Conservation (phyloP, 2,888 invertebrate species). For the Drosophila peninsularis region DNA sequence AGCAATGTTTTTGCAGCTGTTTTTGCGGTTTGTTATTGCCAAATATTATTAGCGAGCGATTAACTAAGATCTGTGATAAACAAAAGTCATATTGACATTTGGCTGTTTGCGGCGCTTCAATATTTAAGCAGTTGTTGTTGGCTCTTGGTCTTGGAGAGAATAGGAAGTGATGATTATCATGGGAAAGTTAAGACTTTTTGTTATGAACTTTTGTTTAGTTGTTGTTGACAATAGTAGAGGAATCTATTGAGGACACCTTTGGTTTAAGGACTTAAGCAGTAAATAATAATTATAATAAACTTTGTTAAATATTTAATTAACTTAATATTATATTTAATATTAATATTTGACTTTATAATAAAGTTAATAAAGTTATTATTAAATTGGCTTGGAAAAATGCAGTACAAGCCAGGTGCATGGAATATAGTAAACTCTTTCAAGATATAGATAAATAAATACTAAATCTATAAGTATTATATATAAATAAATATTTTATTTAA, state of each 20-base stretch:
- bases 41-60: constrained; percentile 10
- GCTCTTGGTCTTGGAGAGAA: neutral
- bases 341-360: too few relatives aligned
- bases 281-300: too few relatives aligned
- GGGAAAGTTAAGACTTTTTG: neutral
- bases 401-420: too few relatives aligned
- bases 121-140: constrained; percentile 26
- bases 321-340: too few relatives aligned
- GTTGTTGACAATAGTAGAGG: neutral
- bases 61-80: constrained; percentile 7
- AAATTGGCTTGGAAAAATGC: too few relatives aligned
- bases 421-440: too few relatives aligned
- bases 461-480: too few relatives aligned
- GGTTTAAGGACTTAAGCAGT: too few relatives aligned
- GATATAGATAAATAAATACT: too few relatives aligned
- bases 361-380: too few relatives aligned
- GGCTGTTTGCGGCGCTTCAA: neutral
- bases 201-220: neutral
- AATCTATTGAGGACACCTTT: neutral
- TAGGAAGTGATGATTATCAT: neutral
- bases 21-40: neutral
- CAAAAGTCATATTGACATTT: neutral
- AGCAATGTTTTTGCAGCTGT: constrained; percentile 29
- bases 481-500: too few relatives aligned
- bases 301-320: too few relatives aligned